Conservation (phyloP, 1,140 invertebrate species). For the Drosophila teissieri region DNA sequence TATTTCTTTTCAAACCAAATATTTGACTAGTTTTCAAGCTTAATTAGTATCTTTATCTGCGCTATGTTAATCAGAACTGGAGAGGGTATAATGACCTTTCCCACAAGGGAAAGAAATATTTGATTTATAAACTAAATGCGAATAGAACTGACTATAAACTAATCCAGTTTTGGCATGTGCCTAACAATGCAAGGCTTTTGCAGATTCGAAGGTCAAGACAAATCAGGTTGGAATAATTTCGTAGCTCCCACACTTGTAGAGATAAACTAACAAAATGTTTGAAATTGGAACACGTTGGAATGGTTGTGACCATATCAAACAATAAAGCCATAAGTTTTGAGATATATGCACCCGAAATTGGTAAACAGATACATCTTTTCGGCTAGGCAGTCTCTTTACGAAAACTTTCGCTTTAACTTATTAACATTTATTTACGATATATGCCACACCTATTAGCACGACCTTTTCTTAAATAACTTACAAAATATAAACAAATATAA, state of each 20-base stretch:
- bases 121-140: conserved; percentile 21
- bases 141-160: neutral
- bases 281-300: conserved; percentile 31
- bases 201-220: conserved; percentile 14
- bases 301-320: conserved; percentile 25
- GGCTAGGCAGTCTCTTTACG: neutral
- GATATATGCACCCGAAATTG: neutral
- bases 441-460: no score
- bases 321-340: conserved; percentile 39
- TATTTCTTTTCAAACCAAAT: conserved; percentile 16
- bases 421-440: no score
- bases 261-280: conserved; percentile 22
- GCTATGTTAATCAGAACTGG: conserved; percentile 34
- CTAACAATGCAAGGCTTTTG: conserved; percentile 50
- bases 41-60: conserved; percentile 47
- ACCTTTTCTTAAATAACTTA: no score
- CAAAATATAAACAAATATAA: no score
- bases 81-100: conserved; percentile 55
- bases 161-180: conserved; percentile 23
- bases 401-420: neutral
- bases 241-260: conserved; percentile 25
- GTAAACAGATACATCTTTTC: conserved; percentile 1
- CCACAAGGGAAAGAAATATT: conserved; percentile 23
- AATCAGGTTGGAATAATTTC: conserved; percentile 18
- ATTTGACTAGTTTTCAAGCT: conserved; percentile 48